Conservation (phyloP, 2,888 invertebrate species). For the Reticulitermes lucifugus region DNA sequence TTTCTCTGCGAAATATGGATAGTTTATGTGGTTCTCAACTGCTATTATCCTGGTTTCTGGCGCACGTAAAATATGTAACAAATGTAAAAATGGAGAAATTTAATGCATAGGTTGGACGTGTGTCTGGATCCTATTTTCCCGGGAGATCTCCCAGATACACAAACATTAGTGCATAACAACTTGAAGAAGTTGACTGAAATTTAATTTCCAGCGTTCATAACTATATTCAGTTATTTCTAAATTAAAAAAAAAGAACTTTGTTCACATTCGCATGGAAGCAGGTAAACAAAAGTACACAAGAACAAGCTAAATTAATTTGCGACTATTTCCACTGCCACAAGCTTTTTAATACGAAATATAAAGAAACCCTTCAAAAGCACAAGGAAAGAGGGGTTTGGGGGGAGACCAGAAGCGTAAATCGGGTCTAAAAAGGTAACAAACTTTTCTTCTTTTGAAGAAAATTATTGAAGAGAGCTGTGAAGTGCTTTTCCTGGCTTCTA, state of each 20-base stretch:
- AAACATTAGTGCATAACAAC: neutral
- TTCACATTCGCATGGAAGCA: neutral
- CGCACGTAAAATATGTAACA: too few relatives aligned
- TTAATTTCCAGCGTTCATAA: neutral
- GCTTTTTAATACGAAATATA: constrained; percentile 12
- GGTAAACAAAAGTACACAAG: neutral
- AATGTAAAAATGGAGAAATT: too few relatives aligned
- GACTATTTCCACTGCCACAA: constrained; percentile 1
- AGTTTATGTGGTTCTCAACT: too few relatives aligned
- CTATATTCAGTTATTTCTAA: neutral
- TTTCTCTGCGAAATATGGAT: too few relatives aligned
- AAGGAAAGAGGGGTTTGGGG: neutral
- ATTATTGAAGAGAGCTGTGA: constrained; percentile 25
- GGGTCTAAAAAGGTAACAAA: constrained; percentile 17
- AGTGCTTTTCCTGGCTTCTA: constrained; percentile 31
- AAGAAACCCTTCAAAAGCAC: constrained; percentile 24
- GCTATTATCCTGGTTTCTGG: too few relatives aligned
- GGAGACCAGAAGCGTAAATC: constrained; percentile 17
- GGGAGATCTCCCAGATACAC: too few relatives aligned
- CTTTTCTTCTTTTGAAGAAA: constrained; percentile 32
- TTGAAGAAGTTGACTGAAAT: neutral
- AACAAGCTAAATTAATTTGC: constrained; percentile 24
- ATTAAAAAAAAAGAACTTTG: neutral
- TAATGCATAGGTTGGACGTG: too few relatives aligned
- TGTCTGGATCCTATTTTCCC: too few relatives aligned